Conservation (phyloP, 1,140 invertebrate genomes). For the Venustaconcha ellipsiformis region DNA sequence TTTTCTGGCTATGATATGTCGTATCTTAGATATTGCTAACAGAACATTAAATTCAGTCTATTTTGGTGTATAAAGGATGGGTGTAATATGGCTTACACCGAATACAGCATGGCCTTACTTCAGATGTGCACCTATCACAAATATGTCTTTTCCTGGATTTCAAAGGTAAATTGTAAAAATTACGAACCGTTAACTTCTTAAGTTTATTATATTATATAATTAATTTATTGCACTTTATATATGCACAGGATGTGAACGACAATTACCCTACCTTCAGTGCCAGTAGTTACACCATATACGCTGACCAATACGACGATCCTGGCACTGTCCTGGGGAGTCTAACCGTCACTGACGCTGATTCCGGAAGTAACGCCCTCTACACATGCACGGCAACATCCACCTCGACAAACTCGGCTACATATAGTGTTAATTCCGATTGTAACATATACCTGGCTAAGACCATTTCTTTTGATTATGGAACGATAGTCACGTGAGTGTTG, state of each 20-base stretch:
- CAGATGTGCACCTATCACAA: too few species aligned
- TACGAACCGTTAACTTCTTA: too few species aligned
- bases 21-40: too few species aligned
- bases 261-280: conserved; percentile 4
- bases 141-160: too few species aligned
- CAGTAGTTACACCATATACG: conserved; percentile 1
- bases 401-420: conserved; percentile 7
- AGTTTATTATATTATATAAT: too few species aligned
- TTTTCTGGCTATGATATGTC: too few species aligned
- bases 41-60: too few species aligned
- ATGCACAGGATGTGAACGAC: conserved; percentile 12
- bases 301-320: neutral
- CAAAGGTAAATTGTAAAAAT: too few species aligned
- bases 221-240: too few species aligned
- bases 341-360: conserved; percentile 6
- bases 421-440: conserved; percentile 4
- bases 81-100: too few species aligned
- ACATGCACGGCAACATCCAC: neutral
- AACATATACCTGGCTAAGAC: conserved; percentile 10
- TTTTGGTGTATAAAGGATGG: too few species aligned
- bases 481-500: conserved; percentile 2
- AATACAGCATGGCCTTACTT: too few species aligned
- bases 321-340: neutral
- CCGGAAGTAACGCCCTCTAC: conserved; percentile 6
- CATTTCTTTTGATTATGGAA: conserved; percentile 6